Conservation (phyloP, 2,113 vertebrate genomes). For the Cichladusa arquata region DNA sequence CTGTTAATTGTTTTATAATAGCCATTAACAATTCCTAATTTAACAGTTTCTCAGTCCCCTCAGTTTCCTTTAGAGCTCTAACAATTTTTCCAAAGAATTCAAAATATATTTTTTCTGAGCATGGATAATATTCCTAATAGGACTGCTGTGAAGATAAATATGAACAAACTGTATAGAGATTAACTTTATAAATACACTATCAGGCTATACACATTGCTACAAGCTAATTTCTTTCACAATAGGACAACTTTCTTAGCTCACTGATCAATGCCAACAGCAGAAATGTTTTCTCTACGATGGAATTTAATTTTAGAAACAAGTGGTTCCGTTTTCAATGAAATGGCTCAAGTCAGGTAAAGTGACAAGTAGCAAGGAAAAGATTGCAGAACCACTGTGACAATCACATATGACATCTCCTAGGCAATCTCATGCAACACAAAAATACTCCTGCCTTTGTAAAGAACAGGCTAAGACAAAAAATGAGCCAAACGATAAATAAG, state of each 20-base stretch:
- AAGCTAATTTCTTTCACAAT: background rate
- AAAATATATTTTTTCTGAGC: background rate
- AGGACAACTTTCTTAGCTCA: background rate
- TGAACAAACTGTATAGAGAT: background rate
- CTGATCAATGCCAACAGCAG: background rate
- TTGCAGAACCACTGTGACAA: background rate
- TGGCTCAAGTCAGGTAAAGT: background rate
- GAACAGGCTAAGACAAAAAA: background rate
- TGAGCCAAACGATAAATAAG: background rate
- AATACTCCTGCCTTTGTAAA: background rate
- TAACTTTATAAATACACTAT: background rate
- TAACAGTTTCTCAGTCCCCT: background rate
- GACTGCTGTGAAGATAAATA: background rate
- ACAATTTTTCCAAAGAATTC: background rate
- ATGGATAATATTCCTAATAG: conserved; percentile 1
- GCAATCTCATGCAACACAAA: background rate
- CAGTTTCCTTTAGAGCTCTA: background rate
- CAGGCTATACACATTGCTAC: background rate
- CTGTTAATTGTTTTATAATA: conserved; percentile 12
- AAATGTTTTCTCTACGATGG: background rate
- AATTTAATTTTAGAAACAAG: conserved; percentile 17
- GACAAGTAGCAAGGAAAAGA: background rate
- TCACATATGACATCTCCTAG: background rate
- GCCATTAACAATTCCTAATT: conserved; percentile 26
- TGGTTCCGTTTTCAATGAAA: background rate